These are phyloP conservation scores for Mayetiola destructor DNA, from an alignment of 2,888 invertebrate genomes.

Conservation along the genomic window DNA sequence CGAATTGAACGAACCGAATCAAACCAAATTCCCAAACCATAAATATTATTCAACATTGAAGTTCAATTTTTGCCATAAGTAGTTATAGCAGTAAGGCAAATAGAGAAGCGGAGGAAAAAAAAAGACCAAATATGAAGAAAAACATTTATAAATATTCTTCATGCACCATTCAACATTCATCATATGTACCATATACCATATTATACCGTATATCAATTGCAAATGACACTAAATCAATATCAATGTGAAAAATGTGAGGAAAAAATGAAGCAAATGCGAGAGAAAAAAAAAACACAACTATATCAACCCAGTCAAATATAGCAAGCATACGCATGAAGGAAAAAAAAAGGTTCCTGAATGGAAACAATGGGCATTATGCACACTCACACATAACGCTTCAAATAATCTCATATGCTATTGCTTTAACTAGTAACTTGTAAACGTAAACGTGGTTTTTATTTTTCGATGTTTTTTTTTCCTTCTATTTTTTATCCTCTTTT, in stretches of 20 bases:
- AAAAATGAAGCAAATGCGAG: background rate
- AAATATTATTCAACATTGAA: background rate
- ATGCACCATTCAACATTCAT: no score
- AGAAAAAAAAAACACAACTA: no score
- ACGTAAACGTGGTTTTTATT: background rate
- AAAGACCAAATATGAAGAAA: background rate
- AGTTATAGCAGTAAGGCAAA: background rate
- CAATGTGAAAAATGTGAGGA: background rate
- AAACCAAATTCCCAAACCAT: background rate
- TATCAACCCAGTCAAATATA: no score
- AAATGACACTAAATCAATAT: conserved; percentile 12
- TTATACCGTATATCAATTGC: conserved; percentile 12
- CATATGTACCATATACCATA: no score
- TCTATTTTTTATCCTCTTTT: background rate
- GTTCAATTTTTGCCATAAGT: background rate
- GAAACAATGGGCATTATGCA: conserved; percentile 11
- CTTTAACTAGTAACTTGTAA: background rate
- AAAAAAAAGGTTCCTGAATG: conserved; percentile 4
- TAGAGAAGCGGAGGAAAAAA: background rate
- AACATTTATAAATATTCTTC: background rate
- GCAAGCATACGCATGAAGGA: background rate
- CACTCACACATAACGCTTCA: background rate
- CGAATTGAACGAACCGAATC: no score
- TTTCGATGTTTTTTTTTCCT: background rate
- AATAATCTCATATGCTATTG: conserved; percentile 2